Conservation (phyloP, 2,888 invertebrate species). For the Parasteatoda lunata region DNA sequence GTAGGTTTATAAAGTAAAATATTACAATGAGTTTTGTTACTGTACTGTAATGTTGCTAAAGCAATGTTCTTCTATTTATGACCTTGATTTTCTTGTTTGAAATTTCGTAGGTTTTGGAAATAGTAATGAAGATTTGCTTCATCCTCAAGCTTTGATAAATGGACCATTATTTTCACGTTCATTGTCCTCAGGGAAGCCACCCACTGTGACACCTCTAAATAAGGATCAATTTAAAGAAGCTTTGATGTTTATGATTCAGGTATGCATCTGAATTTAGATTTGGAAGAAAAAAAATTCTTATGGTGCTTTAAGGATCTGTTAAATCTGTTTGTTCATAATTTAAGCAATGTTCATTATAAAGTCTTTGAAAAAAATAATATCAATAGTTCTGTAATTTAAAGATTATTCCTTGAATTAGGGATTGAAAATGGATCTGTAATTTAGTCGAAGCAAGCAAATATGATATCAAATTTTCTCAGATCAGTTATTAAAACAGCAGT, state of each 20-base stretch:
- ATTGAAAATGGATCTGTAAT: too few species aligned
- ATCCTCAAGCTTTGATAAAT: constrained; percentile 50
- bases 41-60: too few species aligned
- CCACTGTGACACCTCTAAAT: constrained; percentile 83
- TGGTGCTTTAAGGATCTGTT: too few species aligned
- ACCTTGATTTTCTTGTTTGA: background rate
- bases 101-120: constrained; percentile 40
- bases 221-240: constrained; percentile 92
- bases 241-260: constrained; percentile 86
- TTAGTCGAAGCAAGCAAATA: too few species aligned
- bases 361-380: too few species aligned
- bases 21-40: background rate
- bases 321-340: too few species aligned
- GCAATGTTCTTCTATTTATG: background rate
- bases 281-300: too few species aligned
- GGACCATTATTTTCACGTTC: constrained; percentile 20
- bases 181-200: constrained; percentile 22
- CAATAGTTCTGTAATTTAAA: too few species aligned
- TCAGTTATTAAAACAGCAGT: too few species aligned
- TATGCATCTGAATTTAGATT: constrained; percentile 41
- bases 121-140: constrained; percentile 51
- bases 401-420: too few species aligned
- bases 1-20: background rate
- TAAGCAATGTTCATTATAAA: too few species aligned
- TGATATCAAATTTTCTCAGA: too few species aligned